These are phyloP conservation scores for Lineus longissimus DNA, from an alignment of 1,140 invertebrate genomes.

Conservation along the genomic window DNA sequence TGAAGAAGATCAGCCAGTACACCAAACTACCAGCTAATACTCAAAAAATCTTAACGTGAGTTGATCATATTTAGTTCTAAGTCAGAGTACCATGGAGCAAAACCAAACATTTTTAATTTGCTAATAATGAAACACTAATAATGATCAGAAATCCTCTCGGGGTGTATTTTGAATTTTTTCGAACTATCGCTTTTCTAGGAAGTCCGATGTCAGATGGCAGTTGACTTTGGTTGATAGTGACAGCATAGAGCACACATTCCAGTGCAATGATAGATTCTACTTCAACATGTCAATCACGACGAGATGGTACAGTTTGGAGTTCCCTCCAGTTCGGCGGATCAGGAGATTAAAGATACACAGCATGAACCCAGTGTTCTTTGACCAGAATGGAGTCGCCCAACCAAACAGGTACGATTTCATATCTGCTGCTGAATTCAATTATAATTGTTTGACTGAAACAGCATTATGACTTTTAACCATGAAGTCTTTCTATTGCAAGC, in stretches of 20 bases:
- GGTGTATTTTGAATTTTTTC: not conserved
- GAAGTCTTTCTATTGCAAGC: no score
- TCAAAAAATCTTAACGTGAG: slow-evolving; percentile 33
- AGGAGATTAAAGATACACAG: slow-evolving; percentile 25
- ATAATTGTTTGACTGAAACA: no score
- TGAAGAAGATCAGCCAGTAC: slow-evolving; percentile 33
- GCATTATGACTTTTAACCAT: no score
- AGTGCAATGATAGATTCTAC: slow-evolving; percentile 22
- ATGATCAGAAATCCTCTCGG: not conserved
- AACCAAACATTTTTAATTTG: not conserved
- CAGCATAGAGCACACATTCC: slow-evolving; percentile 22
- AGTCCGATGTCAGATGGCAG: slow-evolving; percentile 13
- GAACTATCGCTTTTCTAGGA: not conserved
- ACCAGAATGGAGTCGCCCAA: slow-evolving; percentile 23
- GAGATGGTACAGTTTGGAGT: slow-evolving; percentile 31
- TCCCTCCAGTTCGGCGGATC: slow-evolving; percentile 21
- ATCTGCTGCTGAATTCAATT: not conserved
- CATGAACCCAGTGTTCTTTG: slow-evolving; percentile 35
- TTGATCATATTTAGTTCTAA: not conserved
- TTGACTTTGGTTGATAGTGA: slow-evolving; percentile 27
- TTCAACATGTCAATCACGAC: slow-evolving; percentile 29
- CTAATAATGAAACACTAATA: not conserved
- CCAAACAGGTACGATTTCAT: slow-evolving; percentile 26
- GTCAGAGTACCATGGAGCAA: not conserved
- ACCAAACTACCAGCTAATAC: slow-evolving; percentile 32